Evolutionary conservation across 2,888 invertebrate genomes (phyloP), one percentile per base, ranked within the genome.

Genomic region (Scaptomyza cyrtandrae): DNA sequence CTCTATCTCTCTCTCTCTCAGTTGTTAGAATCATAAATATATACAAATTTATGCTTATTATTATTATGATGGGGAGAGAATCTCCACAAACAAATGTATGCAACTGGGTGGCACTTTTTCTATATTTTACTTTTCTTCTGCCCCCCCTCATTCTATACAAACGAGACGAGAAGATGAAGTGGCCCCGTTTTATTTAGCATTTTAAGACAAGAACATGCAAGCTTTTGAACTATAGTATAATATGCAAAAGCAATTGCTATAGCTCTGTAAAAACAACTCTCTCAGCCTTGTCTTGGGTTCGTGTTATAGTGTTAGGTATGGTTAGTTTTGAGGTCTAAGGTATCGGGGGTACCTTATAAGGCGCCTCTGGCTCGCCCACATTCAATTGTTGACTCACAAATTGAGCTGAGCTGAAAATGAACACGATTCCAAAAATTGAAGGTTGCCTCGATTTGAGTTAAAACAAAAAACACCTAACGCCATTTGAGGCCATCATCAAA

Each of bases 41-140:
- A 84, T 73, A 86, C 77, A 83, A 82, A 83, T 83, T 79, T 84
- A 80, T 84, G 78, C 62, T 71, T 76, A 71, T n/a, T n/a, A 66
- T 37, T 16, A 10, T 41, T 16, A 41, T 41, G 41, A 41, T 39
- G 14, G 39, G 31, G 58, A 19, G 35, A 19, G 16, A 54, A 37
- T 41, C 44, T 24, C 56, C 16, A 35, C 39, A 24, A 24, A 19
- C 50, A 59, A 80, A 80, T 78, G 75, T 87, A 82, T 82, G 88
- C 82, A 82, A 88, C 75, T 82, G 88, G 81, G 79, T 82, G 88
- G 83, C 83, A 72, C 75, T 72, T 74, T 69, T 69, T 43, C 63
- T 9, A 14, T 19, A 33, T 45, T 19, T 24, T 24, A 5, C 24
- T 2, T 3, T 24, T 24, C 53, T 4, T 24, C 5, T 10, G 2